Evolutionary conservation across 2,797 vertebrate genomes (phyloP), one percentile per base, ranked within the genome.

Genomic region (Denticeps clupeoides): DNA sequence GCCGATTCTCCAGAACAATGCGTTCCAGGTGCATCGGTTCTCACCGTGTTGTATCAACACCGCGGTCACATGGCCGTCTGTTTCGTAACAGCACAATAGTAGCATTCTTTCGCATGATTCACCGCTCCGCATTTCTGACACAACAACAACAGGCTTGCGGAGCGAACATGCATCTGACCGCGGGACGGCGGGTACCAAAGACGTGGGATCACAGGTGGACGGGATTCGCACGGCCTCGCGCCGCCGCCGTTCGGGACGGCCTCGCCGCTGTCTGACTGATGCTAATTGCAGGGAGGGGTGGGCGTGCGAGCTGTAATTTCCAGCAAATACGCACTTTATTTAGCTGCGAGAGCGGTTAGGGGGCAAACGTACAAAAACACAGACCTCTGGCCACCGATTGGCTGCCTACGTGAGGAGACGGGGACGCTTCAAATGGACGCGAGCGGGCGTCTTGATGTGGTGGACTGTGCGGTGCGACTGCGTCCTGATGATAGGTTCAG

Each of bases 361-460:
- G 77, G 72, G 80, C 70, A 62, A 73, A 71, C 60, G 67, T 59
- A 71, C 64, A 38, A 63, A 66, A 71, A 67, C 62, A 49, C 74
- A 62, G 71, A 71, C 68, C 68, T 56, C 53, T 29, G 4, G 59
- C 60, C 57, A 53, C 51, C 71, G 75, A 79, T 78, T 76, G 79
- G 77, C 78, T 74, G 73, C 4, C 18, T 62, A 76, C 79, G 75
- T 69, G 66, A 71, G 74, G 75, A 80, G 73, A 79, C 76, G 73
- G 52, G 68, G 57, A 75, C 73, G 78, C 80, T 82, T 82, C 79
- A 81, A 82, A 75, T 78, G 75, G 73, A 81, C 46, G 64, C 74
- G 73, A 81, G 73, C 65, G 64, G 67, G 48, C 61, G 65, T 71
- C 85, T 65, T 81, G 80, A 85, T 84, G 83, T 85, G 83, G 82